phyloP scores from a whole-genome alignment of 2,113 vertebrate genomes.

The Mirza zaza region DNA sequence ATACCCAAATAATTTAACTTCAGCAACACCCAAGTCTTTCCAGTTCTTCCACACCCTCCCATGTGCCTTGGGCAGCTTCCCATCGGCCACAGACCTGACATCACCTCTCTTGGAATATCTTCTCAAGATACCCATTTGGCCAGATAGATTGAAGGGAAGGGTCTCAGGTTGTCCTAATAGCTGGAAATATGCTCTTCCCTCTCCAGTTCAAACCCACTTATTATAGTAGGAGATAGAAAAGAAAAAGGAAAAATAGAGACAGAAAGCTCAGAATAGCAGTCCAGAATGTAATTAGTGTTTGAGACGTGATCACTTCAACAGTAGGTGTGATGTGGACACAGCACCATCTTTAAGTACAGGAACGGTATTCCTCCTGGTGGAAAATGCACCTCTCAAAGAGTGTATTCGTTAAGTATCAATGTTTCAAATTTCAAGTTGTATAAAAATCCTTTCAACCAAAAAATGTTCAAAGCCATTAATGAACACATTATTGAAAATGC shows the following conservation, averaged over 20 bases:
- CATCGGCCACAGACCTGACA: not conserved
- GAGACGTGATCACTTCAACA: not conserved
- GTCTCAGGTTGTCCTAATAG: not conserved
- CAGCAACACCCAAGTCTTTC: conserved; percentile 39
- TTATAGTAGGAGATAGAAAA: not conserved
- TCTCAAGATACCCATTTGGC: not conserved
- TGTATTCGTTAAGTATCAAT: not conserved
- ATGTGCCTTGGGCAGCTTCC: not conserved
- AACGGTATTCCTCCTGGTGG: not conserved
- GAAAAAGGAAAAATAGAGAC: not conserved
- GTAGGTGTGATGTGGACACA: not conserved
- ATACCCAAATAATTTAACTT: not conserved
- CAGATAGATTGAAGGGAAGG: not conserved
- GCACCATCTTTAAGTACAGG: not conserved
- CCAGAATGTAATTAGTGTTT: not conserved
- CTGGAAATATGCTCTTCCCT: not conserved
- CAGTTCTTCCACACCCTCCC: not conserved
- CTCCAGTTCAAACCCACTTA: not conserved
- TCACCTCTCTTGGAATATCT: not conserved
- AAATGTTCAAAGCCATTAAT: not conserved
- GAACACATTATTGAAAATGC: not conserved
- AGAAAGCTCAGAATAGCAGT: not conserved
- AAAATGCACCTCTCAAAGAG: not conserved
- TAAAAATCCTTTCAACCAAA: not conserved
- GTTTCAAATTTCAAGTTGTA: not conserved